phyloP scores from a whole-genome alignment of 2,113 vertebrate species.

The Chamaea fasciata region DNA sequence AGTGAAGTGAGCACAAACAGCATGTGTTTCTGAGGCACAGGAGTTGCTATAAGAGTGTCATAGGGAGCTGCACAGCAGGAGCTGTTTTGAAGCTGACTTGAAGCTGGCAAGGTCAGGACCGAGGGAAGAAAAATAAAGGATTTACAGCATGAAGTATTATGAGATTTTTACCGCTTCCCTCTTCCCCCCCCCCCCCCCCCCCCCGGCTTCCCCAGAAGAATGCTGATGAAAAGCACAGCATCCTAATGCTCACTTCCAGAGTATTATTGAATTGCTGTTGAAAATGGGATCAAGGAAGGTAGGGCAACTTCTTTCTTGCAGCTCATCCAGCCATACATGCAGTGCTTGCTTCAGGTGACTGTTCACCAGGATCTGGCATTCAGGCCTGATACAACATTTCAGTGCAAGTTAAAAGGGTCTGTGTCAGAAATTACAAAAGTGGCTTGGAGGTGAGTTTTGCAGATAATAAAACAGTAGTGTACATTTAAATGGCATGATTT shows the following conservation, averaged over 20 bases:
- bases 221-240: neutral
- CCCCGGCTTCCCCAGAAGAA: neutral
- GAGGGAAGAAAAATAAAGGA: neutral
- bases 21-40: neutral
- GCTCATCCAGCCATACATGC: neutral
- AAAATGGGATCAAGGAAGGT: neutral
- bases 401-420: neutral
- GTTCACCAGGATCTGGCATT: neutral
- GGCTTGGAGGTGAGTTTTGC: neutral
- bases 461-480: neutral
- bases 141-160: neutral
- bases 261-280: neutral
- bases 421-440: neutral
- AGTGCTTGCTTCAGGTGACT: neutral
- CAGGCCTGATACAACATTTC: neutral
- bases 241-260: neutral
- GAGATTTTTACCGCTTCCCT: neutral
- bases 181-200: too few species aligned
- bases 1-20: neutral
- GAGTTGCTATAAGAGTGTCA: neutral
- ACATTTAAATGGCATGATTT: neutral
- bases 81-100: neutral
- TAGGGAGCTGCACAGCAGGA: conserved; percentile 14
- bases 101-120: neutral
- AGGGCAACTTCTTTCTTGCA: neutral